Conservation (phyloP, 2,888 invertebrate species). For the Zygogramma bicolorata region DNA sequence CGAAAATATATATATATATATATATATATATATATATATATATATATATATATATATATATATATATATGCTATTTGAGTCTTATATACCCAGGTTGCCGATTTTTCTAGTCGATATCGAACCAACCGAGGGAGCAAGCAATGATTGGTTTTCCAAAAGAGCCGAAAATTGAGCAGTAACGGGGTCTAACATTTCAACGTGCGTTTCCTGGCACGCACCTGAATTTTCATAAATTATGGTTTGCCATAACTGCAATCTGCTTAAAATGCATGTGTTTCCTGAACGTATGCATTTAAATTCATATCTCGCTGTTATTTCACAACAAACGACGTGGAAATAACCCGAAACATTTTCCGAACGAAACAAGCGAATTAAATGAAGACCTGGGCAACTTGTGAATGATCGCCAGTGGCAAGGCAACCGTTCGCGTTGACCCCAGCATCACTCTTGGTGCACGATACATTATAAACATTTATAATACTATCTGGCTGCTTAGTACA, state of each 20-base stretch:
- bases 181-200: too few relatives aligned
- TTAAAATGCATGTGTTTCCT: background rate
- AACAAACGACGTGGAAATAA: background rate
- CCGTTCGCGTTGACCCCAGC: slow-evolving; percentile 25
- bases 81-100: too few relatives aligned
- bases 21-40: too few relatives aligned
- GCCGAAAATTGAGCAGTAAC: too few relatives aligned
- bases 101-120: too few relatives aligned
- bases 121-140: too few relatives aligned
- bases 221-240: too few relatives aligned
- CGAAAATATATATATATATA: too few relatives aligned
- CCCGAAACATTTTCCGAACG: background rate
- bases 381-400: slow-evolving; percentile 6
- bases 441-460: slow-evolving; percentile 30
- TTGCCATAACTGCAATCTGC: background rate
- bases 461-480: slow-evolving; percentile 46
- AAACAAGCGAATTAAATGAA: background rate
- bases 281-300: background rate
- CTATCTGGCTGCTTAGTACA: slow-evolving; percentile 42
- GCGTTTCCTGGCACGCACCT: too few relatives aligned
- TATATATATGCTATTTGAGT: too few relatives aligned
- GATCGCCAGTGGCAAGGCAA: slow-evolving; percentile 11
- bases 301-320: background rate
- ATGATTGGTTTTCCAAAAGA: too few relatives aligned
- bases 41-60: too few relatives aligned